These are phyloP conservation scores for Cephalopterus ornatus DNA, from an alignment of 2,113 vertebrate genomes.

Conservation along the genomic window DNA sequence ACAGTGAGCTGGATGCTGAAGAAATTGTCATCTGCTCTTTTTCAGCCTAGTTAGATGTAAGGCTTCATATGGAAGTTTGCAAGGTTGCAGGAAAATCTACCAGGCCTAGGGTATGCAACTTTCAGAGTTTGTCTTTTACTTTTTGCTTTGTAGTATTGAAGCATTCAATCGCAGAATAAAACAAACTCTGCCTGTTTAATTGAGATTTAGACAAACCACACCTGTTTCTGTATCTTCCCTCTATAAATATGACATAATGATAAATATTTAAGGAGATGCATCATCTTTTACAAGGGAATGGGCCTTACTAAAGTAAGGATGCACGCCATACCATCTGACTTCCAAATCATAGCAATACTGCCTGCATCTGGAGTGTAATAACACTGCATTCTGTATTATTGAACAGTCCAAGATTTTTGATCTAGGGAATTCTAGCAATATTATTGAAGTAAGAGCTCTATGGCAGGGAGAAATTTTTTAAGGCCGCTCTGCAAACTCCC, in stretches of 20 bases:
- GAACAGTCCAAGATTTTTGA: not conserved
- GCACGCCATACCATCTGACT: not conserved
- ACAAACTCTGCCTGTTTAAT: constrained; percentile 1
- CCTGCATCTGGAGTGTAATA: not conserved
- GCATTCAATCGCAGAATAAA: constrained; percentile 3
- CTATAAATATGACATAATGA: not conserved
- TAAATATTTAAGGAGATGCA: not conserved
- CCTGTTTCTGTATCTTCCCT: not conserved
- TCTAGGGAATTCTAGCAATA: not conserved
- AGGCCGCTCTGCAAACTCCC: not conserved
- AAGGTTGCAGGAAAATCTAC: not conserved
- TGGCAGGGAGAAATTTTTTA: not conserved
- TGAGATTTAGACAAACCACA: not conserved
- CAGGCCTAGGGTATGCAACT: not conserved
- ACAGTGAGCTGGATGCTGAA: not conserved
- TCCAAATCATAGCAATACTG: not conserved
- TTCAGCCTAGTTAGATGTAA: not conserved
- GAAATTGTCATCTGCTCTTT: not conserved
- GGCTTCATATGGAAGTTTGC: not conserved
- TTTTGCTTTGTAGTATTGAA: not conserved
- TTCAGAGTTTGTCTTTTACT: not conserved
- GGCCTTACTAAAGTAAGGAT: not conserved
- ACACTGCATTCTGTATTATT: not conserved
- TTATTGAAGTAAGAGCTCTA: not conserved
- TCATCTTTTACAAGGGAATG: not conserved